Conservation (phyloP, 2,797 vertebrate species). For the Schizothorax lantsangensis region DNA sequence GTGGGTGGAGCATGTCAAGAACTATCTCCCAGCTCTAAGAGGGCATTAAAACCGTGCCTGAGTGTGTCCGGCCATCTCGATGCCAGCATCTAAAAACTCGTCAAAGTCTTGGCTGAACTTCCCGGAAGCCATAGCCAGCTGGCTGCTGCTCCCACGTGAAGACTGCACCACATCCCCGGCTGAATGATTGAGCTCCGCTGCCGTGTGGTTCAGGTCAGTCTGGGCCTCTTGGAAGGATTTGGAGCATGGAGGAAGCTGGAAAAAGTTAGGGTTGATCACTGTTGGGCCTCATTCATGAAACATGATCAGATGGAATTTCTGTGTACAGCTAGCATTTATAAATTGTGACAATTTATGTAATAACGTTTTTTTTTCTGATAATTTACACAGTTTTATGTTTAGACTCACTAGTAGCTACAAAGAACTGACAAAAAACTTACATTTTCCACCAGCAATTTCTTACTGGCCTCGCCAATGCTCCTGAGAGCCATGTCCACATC, state of each 20-base stretch:
- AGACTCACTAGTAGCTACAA: neutral
- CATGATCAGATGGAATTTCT: neutral
- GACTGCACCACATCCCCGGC: slow-evolving; percentile 97
- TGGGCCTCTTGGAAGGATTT: slow-evolving; percentile 98
- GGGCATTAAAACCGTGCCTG: slow-evolving; percentile 78
- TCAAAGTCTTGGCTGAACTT: slow-evolving; percentile 99
- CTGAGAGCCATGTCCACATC: slow-evolving; percentile 97
- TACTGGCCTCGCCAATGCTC: slow-evolving; percentile 98
- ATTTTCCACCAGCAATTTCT: slow-evolving; percentile 94
- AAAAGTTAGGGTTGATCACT: slow-evolving; percentile 15
- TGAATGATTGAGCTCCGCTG: slow-evolving; percentile 95
- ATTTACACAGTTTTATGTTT: neutral
- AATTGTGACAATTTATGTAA: neutral
- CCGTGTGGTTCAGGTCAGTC: slow-evolving; percentile 95
- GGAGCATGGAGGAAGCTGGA: slow-evolving; percentile 90
- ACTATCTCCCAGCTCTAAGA: neutral
- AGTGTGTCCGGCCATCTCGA: slow-evolving; percentile 98
- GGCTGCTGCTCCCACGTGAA: slow-evolving; percentile 90
- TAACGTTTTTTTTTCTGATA: neutral
- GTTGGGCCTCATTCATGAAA: neutral
- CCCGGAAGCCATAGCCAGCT: slow-evolving; percentile 93
- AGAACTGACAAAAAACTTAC: slow-evolving; percentile 74
- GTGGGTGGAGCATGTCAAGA: neutral
- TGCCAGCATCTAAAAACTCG: slow-evolving; percentile 96
- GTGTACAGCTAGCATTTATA: neutral